A percentile compares a stretch with the other conserved stretches of the same genome.
Conservation (phyloP, 2,888 invertebrate species). For the Drosophila paranaensis region DNA sequence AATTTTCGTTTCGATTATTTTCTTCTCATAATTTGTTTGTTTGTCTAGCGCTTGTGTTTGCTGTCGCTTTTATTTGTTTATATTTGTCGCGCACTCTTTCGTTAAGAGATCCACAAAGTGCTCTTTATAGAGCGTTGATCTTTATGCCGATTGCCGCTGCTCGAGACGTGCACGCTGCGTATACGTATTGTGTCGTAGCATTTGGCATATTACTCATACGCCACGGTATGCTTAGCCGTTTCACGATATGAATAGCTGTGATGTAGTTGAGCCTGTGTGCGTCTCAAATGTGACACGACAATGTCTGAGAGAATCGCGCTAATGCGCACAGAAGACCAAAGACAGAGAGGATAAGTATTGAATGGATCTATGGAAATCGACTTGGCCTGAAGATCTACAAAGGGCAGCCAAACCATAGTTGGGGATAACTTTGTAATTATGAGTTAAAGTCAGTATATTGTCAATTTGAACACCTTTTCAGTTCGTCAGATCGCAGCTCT, state of each 20-base stretch:
- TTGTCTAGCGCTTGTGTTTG: constrained; percentile 52
- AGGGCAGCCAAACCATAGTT: neutral
- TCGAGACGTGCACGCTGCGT: constrained; percentile 53
- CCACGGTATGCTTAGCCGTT: constrained; percentile 47
- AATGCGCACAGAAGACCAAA: neutral
- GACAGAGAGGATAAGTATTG: neutral
- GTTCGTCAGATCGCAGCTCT: neutral
- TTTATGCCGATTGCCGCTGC: constrained; percentile 30
- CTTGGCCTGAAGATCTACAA: neutral
- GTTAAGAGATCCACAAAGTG: constrained; percentile 37
- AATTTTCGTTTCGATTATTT: constrained; percentile 38
- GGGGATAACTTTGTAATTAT: no score
- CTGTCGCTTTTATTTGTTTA: constrained; percentile 66
- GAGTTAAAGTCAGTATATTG: neutral
- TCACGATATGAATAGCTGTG: constrained; percentile 28
- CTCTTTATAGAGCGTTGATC: constrained; percentile 62
- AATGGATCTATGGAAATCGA: neutral
- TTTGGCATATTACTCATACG: constrained; percentile 69
- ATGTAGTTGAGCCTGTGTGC: constrained; percentile 26
- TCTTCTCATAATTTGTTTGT: constrained; percentile 68
- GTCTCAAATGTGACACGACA: constrained; percentile 19
- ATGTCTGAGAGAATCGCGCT: neutral
- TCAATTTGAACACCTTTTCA: no score
- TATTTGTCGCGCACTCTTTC: constrained; percentile 60
- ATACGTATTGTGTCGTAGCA: constrained; percentile 68